phyloP scores from a whole-genome alignment of 2,113 vertebrate species.

The Boulengeromyrus knoepffleri region DNA sequence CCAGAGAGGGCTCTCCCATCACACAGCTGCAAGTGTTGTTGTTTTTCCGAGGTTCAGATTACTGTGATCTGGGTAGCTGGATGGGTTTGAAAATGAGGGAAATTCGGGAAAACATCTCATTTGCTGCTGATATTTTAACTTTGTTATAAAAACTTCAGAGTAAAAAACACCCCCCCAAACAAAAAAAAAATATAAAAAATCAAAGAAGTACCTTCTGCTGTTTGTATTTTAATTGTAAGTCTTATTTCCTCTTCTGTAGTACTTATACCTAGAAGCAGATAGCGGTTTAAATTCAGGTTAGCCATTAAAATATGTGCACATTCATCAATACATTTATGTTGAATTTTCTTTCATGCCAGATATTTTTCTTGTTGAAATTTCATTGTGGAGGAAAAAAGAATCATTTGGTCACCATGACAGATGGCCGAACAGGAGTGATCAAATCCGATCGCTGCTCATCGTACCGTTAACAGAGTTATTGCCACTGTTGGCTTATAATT shows the following conservation, averaged over 20 bases:
- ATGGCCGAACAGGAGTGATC: conserved; percentile 4
- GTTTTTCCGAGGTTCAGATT: conserved; percentile 29
- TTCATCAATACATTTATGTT: not conserved
- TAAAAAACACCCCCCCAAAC: not conserved
- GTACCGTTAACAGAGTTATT: not conserved
- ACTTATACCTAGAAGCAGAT: not conserved
- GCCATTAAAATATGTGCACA: not conserved
- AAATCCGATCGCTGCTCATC: not conserved
- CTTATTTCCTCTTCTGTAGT: not conserved
- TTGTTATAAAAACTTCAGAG: not conserved
- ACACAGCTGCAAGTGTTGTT: conserved; percentile 27
- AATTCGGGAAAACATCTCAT: conserved; percentile 13
- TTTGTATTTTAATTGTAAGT: not conserved
- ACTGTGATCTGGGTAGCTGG: conserved; percentile 34
- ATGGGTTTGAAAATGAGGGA: conserved; percentile 37
- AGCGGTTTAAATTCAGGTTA: not conserved
- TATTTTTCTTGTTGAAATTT: not conserved
- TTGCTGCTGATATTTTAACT: not conserved
- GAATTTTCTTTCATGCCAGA: not conserved
- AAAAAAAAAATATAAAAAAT: not conserved
- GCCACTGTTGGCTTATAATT: not conserved
- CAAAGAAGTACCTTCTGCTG: not conserved
- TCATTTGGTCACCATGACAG: not conserved
- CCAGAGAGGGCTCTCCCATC: conserved; percentile 18
- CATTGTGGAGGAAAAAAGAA: not conserved